These are phyloP conservation scores for Peucedramus taeniatus DNA, from an alignment of 2,113 vertebrate genomes.

Conservation along the genomic window DNA sequence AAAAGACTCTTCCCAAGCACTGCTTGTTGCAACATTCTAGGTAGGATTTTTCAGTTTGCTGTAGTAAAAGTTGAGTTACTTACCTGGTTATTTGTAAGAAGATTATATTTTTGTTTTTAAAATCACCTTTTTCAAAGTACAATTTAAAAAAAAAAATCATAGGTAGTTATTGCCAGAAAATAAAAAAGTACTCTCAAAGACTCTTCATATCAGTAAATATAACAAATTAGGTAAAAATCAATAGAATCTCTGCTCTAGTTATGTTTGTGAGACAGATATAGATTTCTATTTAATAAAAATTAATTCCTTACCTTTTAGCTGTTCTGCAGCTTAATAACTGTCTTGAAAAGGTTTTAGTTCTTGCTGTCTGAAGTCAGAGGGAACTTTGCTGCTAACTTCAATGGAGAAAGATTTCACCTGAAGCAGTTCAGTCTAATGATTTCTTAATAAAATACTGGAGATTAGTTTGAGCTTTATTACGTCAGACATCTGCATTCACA, in stretches of 20 bases:
- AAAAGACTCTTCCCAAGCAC: not conserved
- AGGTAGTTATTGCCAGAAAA: not conserved
- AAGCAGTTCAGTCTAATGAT: slow-evolving; percentile 4
- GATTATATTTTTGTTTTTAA: not conserved
- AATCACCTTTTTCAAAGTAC: not conserved
- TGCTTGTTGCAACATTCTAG: not conserved
- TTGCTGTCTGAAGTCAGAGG: not conserved
- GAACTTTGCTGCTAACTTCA: not conserved
- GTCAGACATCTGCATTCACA: not conserved
- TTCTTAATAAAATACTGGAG: slow-evolving; percentile 8
- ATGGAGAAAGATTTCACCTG: not conserved
- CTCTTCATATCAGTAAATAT: not conserved
- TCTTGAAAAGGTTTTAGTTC: not conserved
- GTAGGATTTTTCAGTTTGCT: not conserved
- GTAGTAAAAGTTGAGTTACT: not conserved
- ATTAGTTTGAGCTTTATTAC: not conserved
- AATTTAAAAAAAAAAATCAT: not conserved
- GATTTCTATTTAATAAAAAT: slow-evolving; percentile 32
- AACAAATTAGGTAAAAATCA: not conserved
- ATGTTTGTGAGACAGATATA: not conserved
- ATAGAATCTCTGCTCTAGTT: not conserved
- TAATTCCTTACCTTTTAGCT: not conserved
- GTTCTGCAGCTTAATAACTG: not conserved
- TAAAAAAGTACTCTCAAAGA: not conserved
- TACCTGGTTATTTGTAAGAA: not conserved